Conservation (phyloP, 2,113 vertebrate genomes). For the Xenopus laevis region DNA sequence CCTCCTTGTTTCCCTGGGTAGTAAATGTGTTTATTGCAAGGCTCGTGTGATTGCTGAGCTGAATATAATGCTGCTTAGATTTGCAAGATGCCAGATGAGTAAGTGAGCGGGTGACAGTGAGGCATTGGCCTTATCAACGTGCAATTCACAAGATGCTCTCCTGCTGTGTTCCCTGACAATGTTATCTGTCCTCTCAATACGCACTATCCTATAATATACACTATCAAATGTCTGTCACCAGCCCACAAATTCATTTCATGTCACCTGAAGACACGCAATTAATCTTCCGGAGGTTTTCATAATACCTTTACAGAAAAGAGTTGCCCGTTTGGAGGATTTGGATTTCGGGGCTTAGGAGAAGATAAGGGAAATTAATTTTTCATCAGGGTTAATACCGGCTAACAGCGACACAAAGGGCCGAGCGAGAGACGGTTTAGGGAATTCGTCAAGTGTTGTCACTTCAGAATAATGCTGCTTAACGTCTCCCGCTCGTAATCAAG, state of each 20-base stretch:
- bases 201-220: conserved; percentile 59
- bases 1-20: not conserved
- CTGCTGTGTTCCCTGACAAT: conserved; percentile 83
- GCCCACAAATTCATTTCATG: conserved; percentile 88
- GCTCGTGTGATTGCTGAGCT: conserved; percentile 70
- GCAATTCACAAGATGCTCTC: conserved; percentile 78
- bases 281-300: conserved; percentile 89
- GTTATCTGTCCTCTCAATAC: conserved; percentile 86
- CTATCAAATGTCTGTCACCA: conserved; percentile 77
- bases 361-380: conserved; percentile 99
- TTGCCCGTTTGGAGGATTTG: conserved; percentile 95
- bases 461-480: conserved; percentile 89
- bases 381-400: conserved; percentile 92
- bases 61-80: conserved; percentile 77
- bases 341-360: conserved; percentile 92
- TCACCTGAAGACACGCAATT: conserved; percentile 94
- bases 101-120: conserved; percentile 67
- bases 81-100: conserved; percentile 62
- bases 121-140: conserved; percentile 61
- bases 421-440: conserved; percentile 72
- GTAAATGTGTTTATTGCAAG: conserved; percentile 38
- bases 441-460: conserved; percentile 91
- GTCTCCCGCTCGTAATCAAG: conserved; percentile 90
- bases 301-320: conserved; percentile 95
- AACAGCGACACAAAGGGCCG: conserved; percentile 82